These are phyloP conservation scores for Melieria picta DNA, from an alignment of 2,888 invertebrate species.

Conservation along the genomic window DNA sequence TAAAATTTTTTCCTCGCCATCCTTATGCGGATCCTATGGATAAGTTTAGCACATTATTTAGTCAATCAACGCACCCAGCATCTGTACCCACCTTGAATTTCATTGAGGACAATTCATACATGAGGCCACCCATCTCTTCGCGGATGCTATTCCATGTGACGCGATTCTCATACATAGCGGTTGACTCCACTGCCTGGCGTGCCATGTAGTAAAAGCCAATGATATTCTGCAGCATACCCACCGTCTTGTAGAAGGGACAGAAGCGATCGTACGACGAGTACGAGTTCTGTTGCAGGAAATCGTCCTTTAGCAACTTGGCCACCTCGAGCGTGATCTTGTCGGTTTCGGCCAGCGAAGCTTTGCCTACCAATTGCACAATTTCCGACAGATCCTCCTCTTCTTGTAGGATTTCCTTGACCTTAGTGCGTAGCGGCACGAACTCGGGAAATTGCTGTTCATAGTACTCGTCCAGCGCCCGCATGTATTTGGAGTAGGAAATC, in stretches of 20 bases:
- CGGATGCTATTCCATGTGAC: slow-evolving; percentile 97
- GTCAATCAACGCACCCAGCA: not conserved
- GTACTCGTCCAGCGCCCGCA: slow-evolving; percentile 96
- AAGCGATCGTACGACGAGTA: slow-evolving; percentile 94
- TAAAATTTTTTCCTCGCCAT: slow-evolving; percentile 96
- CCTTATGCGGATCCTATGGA: slow-evolving; percentile 93
- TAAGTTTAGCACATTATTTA: not conserved
- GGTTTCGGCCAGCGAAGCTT: slow-evolving; percentile 96
- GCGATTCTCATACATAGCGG: slow-evolving; percentile 92
- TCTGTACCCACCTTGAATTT: slow-evolving; percentile 87
- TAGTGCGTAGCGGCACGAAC: slow-evolving; percentile 94
- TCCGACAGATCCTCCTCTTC: slow-evolving; percentile 99
- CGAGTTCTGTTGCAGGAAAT: slow-evolving; percentile 99
- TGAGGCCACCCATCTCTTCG: slow-evolving; percentile 92
- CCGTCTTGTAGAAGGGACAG: slow-evolving; percentile 99
- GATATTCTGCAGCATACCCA: slow-evolving; percentile 98
- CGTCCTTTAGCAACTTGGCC: slow-evolving; percentile 96
- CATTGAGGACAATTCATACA: slow-evolving; percentile 98
- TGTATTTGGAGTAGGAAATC: slow-evolving; percentile 98
- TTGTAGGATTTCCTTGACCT: slow-evolving; percentile 92
- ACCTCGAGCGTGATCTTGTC: slow-evolving; percentile 99
- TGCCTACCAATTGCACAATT: slow-evolving; percentile 99
- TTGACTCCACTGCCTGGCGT: slow-evolving; percentile 96
- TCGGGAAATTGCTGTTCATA: slow-evolving; percentile 98
- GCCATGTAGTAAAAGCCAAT: slow-evolving; percentile 98